Percentiles rank a stretch among this genome's conserved stretches.
Conservation (phyloP, 64 coral and sea anemone species). For the Montipora sp. region DNA sequence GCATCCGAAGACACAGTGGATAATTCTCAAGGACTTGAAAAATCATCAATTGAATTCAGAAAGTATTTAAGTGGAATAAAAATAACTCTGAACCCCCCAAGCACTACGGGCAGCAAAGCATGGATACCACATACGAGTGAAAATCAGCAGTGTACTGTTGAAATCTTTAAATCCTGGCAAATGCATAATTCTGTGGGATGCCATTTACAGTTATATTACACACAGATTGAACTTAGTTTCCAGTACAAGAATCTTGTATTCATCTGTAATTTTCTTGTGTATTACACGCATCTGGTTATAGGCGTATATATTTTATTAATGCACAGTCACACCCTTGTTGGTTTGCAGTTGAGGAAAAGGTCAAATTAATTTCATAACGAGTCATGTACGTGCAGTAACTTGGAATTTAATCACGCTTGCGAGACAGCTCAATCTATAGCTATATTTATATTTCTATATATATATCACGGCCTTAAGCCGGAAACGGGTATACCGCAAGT, state of each 20-base stretch:
- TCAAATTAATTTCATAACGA: not conserved
- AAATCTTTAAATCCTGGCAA: conserved; percentile 1
- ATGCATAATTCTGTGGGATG: not conserved
- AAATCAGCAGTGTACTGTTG: conserved; percentile 4
- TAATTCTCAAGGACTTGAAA: conserved; percentile 11
- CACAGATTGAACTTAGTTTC: not conserved
- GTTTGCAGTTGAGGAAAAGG: not conserved
- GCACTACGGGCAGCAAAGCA: no score
- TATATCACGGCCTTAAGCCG: not conserved
- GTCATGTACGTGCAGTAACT: not conserved
- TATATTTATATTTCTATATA: not conserved
- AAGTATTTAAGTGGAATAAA: no score
- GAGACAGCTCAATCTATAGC: not conserved
- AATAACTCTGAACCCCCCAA: no score
- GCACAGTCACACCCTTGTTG: conserved; percentile 4
- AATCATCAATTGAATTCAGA: not conserved
- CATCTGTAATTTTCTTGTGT: not conserved
- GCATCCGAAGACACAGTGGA: conserved; percentile 1
- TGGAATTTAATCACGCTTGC: not conserved
- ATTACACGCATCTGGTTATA: not conserved
- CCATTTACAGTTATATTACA: not conserved
- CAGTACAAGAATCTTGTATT: not conserved
- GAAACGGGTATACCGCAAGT: not conserved
- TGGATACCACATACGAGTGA: not conserved
- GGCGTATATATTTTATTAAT: conserved; percentile 7